Conservation (phyloP, 2,797 vertebrate species). For the Glyptemys insculpta region DNA sequence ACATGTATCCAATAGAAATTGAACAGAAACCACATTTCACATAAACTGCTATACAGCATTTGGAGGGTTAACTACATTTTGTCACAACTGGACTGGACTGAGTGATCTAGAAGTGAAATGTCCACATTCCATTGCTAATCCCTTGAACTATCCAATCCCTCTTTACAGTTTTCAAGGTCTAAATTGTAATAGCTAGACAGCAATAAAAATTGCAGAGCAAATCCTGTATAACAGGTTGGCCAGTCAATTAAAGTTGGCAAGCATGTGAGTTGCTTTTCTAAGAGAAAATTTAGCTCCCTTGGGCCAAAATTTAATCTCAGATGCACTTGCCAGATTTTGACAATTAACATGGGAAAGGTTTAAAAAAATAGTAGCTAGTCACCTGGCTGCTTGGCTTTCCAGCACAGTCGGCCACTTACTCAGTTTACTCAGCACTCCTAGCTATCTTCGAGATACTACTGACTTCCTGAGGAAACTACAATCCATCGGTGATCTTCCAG, state of each 20-base stretch:
- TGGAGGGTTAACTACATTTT: neutral
- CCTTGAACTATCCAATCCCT: neutral
- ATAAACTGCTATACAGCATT: neutral
- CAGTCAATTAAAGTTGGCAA: neutral
- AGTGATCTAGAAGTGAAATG: neutral
- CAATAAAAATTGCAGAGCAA: neutral
- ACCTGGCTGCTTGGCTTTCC: neutral
- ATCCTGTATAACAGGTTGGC: neutral
- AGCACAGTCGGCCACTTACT: fast-evolving
- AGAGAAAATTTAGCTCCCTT: neutral
- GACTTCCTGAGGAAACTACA: no score
- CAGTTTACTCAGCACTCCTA: no score
- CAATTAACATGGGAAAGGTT: neutral
- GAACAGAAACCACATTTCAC: neutral
- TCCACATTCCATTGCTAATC: fast-evolving
- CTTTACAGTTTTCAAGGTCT: neutral
- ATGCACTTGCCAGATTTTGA: neutral
- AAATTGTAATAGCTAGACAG: neutral
- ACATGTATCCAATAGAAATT: neutral
- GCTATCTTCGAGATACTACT: no score
- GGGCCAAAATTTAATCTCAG: neutral
- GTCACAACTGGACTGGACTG: neutral
- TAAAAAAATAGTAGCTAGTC: neutral
- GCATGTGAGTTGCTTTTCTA: neutral
- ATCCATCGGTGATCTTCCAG: no score